phyloP scores from a whole-genome alignment of 2,888 invertebrate genomes.

The Blastobasis adustella region DNA sequence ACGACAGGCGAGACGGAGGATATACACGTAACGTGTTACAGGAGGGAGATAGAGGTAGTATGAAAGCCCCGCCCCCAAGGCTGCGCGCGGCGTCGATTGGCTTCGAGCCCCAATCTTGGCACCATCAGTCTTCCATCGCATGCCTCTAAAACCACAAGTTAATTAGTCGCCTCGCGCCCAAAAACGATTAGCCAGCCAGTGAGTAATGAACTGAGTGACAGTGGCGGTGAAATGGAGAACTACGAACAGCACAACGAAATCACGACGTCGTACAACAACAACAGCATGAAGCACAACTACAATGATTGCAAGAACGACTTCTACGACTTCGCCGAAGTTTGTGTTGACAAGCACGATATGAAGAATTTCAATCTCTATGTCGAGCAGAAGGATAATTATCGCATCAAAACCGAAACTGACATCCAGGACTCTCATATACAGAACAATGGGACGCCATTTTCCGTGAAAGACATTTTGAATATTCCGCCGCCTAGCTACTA shows the following conservation, averaged over 20 bases:
- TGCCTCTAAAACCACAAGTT: slow-evolving; percentile 49
- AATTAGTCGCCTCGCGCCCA: slow-evolving; percentile 32
- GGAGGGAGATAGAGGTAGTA: no score
- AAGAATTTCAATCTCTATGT: slow-evolving; percentile 26
- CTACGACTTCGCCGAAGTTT: slow-evolving; percentile 31
- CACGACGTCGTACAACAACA: slow-evolving; percentile 50
- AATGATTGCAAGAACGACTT: slow-evolving; percentile 48
- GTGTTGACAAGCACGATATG: slow-evolving; percentile 26
- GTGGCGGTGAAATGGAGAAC: slow-evolving; percentile 43
- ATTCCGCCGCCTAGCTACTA: slow-evolving; percentile 38
- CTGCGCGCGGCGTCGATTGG: slow-evolving; percentile 52
- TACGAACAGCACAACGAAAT: slow-evolving; percentile 61
- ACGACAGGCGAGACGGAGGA: slow-evolving; percentile 8
- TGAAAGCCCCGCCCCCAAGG: slow-evolving; percentile 45
- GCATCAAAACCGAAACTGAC: slow-evolving; percentile 39
- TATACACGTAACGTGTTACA: no score
- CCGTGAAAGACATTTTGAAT: slow-evolving; percentile 60
- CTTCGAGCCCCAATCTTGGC: slow-evolving; percentile 43
- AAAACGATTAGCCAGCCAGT: slow-evolving; percentile 36
- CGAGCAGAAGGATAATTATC: slow-evolving; percentile 32
- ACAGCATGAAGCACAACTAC: slow-evolving; percentile 44
- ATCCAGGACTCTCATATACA: slow-evolving; percentile 16
- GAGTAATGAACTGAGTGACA: slow-evolving; percentile 33
- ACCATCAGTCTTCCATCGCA: slow-evolving; percentile 62
- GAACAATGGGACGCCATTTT: slow-evolving; percentile 52